Evolutionary conservation across 2,113 vertebrate genomes (phyloP), one percentile per base, ranked within the genome.

Genomic region (Psittacula cyanocephala): DNA sequence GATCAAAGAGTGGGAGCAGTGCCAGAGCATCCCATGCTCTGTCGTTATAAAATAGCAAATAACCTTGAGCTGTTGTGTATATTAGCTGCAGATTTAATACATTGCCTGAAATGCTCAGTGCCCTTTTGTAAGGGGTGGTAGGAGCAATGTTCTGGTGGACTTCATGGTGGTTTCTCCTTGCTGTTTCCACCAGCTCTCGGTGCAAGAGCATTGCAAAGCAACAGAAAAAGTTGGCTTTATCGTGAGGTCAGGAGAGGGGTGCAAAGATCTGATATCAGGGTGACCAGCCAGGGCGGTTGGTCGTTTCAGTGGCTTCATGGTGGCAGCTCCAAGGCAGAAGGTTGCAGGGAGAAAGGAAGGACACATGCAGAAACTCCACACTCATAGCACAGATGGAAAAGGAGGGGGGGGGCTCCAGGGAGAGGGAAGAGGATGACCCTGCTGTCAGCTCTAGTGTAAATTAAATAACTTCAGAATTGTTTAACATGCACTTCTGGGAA

Each of bases 11-110:
- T 88, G 91, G 95, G 88, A 95, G 77, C 9, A 2, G 11, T 91
- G 96, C 90, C 95, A 96, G 83, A 67, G 78, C 3, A 28, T 93
- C 92, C 94, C 52, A 0, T 87, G 74, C 67, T 93, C 69, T 7
- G 5, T 77, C 3, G 3, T 65, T 93, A 15, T 85, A 82, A 94
- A 96, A 93, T 9, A 95, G 57, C 52, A 89, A 84, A 94, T 91
- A 62, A 72, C 71, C 77, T 79, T 0, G 23, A 91, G 90, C 77
- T 59, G 80, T 41, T 94, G 50, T 7, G 2, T 29, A n/a, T 37
- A 35, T n/a, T 88, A 69, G 86, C 80, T 86, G 47, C 18, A 62
- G 76, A 57, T 94, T 52, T 64, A 55, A 63, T 75, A 27, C 17
- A 12, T 20, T 1, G 3, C 44, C 46, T 75, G 74, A 59, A 94